Base-by-base conservation (phyloP, 2,888 invertebrate species). In the Zele albiditarsus region DNA sequence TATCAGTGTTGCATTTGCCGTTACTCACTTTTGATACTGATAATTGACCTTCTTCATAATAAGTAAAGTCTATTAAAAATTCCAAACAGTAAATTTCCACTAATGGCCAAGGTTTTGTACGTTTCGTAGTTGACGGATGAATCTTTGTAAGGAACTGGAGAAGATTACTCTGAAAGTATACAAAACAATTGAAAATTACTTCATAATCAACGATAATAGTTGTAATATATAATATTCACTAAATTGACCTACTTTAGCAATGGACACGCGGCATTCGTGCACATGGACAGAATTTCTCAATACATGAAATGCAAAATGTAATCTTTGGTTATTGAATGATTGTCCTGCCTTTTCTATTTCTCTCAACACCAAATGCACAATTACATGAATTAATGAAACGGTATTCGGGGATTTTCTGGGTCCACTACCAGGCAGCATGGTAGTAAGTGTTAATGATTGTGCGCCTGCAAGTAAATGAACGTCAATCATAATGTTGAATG, bases 231-330 rank as follows among this genome's bases (percentile, higher is more conserved):
- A 2, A 20, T 53, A 53, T 20, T 20, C 5, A 27, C 3, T 53
- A 14, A 16, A 49, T 42, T 27, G 1, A 62, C 23, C 46, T 62
- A 93, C 94, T 91, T 94, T 94, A 0, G 92, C 85, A 58, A 94
- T 88, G 65, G 92, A 88, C 16, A 92, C 88, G 58, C 94, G 90
- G 82, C 93, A 94, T 82, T 94, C 94, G 16, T 91, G 90, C 60
- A 92, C 91, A 49, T 88, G 87, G 72, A 91, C 89, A 74, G 91
- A 90, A 82, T 93, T 93, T 14, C 89, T 87, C 28, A 92, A 82
- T 65, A 92, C 80, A 78, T 91, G 89, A 80, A 92, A 91, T 6
- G 91, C 88, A 62, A 90, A 87, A 70, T 89, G 87, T 31, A 92
- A 83, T 42, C 90, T 85, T 2, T 85, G 84, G 73, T 90, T 85